Conservation (phyloP, 2,797 vertebrate species). For the Myotis myotis region DNA sequence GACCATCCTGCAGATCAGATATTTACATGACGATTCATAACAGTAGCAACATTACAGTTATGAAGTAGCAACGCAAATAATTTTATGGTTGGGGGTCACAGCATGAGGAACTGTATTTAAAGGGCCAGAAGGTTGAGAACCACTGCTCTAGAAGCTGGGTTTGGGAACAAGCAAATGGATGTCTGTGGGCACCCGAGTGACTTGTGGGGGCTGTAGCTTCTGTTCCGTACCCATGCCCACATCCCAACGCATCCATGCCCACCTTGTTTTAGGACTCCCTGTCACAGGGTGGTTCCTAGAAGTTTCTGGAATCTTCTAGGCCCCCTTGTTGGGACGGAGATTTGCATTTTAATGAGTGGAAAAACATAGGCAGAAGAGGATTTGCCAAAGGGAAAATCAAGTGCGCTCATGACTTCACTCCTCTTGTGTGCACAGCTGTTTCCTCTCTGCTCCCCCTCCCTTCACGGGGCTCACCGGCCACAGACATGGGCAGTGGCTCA, state of each 20-base stretch:
- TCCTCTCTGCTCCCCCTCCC: slow-evolving; percentile 77
- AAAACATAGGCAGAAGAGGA: slow-evolving; percentile 16
- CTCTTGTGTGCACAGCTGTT: slow-evolving; percentile 81
- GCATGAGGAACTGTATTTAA: too few relatives aligned
- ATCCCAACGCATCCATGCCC: not conserved
- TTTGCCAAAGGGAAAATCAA: slow-evolving; percentile 51
- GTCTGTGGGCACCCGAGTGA: not conserved
- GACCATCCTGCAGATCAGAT: too few relatives aligned
- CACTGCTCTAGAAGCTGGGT: not conserved
- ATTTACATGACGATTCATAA: too few relatives aligned
- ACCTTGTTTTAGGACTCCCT: not conserved
- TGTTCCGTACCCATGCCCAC: not conserved
- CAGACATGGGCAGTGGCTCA: slow-evolving; percentile 76
- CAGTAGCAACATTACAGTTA: too few relatives aligned
- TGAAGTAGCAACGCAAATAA: too few relatives aligned
- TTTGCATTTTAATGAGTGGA: slow-evolving; percentile 22
- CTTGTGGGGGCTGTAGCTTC: not conserved
- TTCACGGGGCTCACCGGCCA: slow-evolving; percentile 68
- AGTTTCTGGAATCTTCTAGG: slow-evolving; percentile 40
- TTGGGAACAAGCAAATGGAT: not conserved
- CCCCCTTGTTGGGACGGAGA: slow-evolving; percentile 24
- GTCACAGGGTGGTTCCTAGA: not conserved
- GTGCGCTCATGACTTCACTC: slow-evolving; percentile 53
- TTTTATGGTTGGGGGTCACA: too few relatives aligned
- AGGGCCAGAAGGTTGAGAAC: too few relatives aligned